Percentiles rank a stretch among this genome's conserved stretches.
phyloP scores from a whole-genome alignment of 1,140 invertebrate species.

The Lasioglossum baleicum region DNA sequence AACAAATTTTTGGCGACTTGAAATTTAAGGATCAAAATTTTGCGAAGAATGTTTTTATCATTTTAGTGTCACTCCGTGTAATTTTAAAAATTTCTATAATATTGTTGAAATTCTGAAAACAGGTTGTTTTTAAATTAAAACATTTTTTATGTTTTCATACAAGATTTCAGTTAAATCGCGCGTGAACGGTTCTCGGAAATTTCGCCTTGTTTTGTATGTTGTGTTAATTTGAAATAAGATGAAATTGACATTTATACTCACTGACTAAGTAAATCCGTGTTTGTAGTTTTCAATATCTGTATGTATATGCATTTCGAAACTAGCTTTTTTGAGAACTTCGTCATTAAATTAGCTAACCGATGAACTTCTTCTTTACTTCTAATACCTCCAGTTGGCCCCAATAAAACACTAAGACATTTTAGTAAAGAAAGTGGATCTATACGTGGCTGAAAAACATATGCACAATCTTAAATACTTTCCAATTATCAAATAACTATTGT shows the following conservation, averaged over 20 bases:
- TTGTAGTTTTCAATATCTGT: slow-evolving; percentile 94
- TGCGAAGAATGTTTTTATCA: too few relatives aligned
- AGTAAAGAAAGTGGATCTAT: slow-evolving; percentile 94
- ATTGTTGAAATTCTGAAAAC: too few relatives aligned
- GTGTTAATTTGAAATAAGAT: slow-evolving; percentile 31
- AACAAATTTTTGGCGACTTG: too few relatives aligned
- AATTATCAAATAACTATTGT: not conserved
- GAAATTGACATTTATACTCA: slow-evolving; percentile 78
- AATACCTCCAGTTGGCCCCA: slow-evolving; percentile 91
- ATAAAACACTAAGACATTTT: slow-evolving; percentile 90
- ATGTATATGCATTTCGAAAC: slow-evolving; percentile 98
- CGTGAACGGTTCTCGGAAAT: too few relatives aligned
- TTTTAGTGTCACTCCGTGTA: not conserved
- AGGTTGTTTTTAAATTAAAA: too few relatives aligned
- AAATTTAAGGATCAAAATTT: too few relatives aligned
- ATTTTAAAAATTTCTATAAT: not conserved
- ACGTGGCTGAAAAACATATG: slow-evolving; percentile 86
- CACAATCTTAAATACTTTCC: slow-evolving; percentile 10
- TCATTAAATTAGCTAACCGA: slow-evolving; percentile 94
- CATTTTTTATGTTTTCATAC: too few relatives aligned
- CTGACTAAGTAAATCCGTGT: slow-evolving; percentile 89
- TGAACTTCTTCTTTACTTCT: slow-evolving; percentile 91
- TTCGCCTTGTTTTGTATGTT: not conserved
- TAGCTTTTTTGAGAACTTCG: slow-evolving; percentile 96
- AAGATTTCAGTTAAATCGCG: too few relatives aligned